Evolutionary conservation across 2,888 invertebrate genomes (phyloP), one percentile per base, ranked within the genome.

Genomic region (Nematopogon swammerdamellus): DNA sequence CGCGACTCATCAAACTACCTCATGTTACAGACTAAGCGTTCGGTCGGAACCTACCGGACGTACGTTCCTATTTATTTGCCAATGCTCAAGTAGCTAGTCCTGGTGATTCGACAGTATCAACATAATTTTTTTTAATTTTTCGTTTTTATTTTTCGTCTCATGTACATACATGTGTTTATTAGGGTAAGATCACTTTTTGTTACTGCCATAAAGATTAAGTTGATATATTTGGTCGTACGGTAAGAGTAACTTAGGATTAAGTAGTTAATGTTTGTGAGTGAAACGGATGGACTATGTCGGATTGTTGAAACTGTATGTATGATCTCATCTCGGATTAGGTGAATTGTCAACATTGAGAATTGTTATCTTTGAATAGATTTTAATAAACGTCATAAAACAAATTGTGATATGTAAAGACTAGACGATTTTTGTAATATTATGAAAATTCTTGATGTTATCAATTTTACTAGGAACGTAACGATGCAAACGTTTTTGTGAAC

Each of bases 361-460:
- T 72, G 74, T 76, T 73, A 59, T 71, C 73, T 68, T 70, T 71
- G 72, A 75, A 70, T 66, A 64, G 70, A 70, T 70, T 72, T 71
- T 72, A 29, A 71, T 70, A 74, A 55, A 76, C 75, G 74, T 77
- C 76, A 76, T 58, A 68, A n/a, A 75, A 76, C 72, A 70, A 76
- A 75, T 75, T 79, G 79, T 77, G 79, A 79, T 77, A 79, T 75
- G 60, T 68, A 70, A 52, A 76, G 75, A 75, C 74, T 75, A 70
- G 68, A 70, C 69, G 67, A 66, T 68, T 70, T 70, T 70, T 67
- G 67, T 65, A 67, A 66, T 67, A 66, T 61, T 36, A 66, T 64
- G 63, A 60, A n/a, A 60, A 75, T 79, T 79, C 77, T 77, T 79
- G 79, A 77, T 77, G 77, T 77, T 75, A 71, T 76, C 74, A 73